These are phyloP conservation scores for Aphidoletes aphidimyza DNA, from an alignment of 2,888 invertebrate genomes.

Conservation along the genomic window DNA sequence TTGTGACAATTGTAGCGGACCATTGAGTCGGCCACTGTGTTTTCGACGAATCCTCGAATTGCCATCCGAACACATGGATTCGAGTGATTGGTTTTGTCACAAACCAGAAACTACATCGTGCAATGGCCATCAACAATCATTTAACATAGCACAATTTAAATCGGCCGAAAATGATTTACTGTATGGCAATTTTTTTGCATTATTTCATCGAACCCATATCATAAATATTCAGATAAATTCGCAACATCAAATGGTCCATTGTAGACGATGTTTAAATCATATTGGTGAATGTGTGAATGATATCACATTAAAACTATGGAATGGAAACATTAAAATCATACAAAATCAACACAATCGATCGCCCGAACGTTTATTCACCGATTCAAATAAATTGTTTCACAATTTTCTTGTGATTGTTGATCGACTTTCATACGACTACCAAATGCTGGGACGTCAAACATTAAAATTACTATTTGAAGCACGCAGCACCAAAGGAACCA, in stretches of 20 bases:
- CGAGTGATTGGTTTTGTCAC: slow-evolving; percentile 59
- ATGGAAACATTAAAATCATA: slow-evolving; percentile 53
- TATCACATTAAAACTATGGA: slow-evolving; percentile 48
- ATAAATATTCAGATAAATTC: slow-evolving; percentile 54
- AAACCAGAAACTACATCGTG: slow-evolving; percentile 39
- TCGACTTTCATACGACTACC: not conserved
- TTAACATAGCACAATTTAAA: slow-evolving; percentile 37
- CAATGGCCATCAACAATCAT: slow-evolving; percentile 7
- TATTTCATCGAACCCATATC: slow-evolving; percentile 56
- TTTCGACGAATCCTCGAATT: slow-evolving; percentile 58
- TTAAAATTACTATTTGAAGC: slow-evolving; percentile 38
- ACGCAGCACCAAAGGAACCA: not conserved
- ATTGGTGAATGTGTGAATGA: slow-evolving; percentile 56
- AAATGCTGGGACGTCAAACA: not conserved
- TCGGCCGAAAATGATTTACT: slow-evolving; percentile 57
- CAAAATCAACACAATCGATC: not conserved
- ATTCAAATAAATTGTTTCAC: not conserved
- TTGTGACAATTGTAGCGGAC: slow-evolving; percentile 44
- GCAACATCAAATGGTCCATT: slow-evolving; percentile 56
- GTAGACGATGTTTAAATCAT: slow-evolving; percentile 57
- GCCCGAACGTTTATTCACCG: not conserved
- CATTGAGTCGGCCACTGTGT: slow-evolving; percentile 3
- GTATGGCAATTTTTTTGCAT: slow-evolving; percentile 57
- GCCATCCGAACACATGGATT: slow-evolving; percentile 58
- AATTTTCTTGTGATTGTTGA: slow-evolving; percentile 47